Percentiles rank a stretch among this genome's conserved stretches.
phyloP scores from a whole-genome alignment of 1,140 invertebrate genomes.

The Magallana ariakensis region DNA sequence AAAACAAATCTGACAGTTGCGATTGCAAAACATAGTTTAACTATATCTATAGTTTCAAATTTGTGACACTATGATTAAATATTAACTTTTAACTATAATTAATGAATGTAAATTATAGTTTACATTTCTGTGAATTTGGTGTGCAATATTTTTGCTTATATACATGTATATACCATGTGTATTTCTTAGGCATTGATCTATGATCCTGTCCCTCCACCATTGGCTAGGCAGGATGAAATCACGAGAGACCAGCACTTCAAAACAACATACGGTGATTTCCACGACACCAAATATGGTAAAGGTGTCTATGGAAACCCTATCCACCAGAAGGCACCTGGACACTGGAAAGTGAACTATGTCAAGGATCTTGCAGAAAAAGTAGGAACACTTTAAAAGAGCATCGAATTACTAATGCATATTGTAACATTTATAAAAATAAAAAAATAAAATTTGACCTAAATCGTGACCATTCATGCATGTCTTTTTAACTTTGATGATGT shows the following conservation, averaged over 20 bases:
- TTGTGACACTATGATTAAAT: too few species aligned
- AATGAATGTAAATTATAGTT: too few species aligned
- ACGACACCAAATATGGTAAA: constrained; percentile 77
- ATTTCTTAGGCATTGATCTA: constrained; percentile 70
- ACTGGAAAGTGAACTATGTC: constrained; percentile 78
- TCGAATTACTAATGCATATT: too few species aligned
- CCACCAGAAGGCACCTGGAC: constrained; percentile 77
- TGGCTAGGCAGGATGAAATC: constrained; percentile 76
- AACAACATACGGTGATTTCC: constrained; percentile 76
- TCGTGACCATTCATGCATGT: too few species aligned
- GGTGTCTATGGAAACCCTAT: constrained; percentile 71
- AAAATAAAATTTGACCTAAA: too few species aligned
- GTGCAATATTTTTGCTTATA: not conserved
- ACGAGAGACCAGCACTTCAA: constrained; percentile 73
- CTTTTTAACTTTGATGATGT: too few species aligned
- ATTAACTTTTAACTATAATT: too few species aligned
- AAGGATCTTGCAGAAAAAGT: constrained; percentile 79
- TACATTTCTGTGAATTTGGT: not conserved
- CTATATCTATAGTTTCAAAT: too few species aligned
- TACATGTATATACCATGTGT: not conserved
- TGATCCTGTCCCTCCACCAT: constrained; percentile 76
- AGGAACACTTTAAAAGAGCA: not conserved
- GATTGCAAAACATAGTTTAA: too few species aligned
- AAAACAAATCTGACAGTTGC: too few species aligned
- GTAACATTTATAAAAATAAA: too few species aligned